A percentile compares a stretch with the other conserved stretches of the same genome.
Evolutionary conservation across 2,888 invertebrate genomes (phyloP).

Genomic region (Halocaridina rubra): DNA sequence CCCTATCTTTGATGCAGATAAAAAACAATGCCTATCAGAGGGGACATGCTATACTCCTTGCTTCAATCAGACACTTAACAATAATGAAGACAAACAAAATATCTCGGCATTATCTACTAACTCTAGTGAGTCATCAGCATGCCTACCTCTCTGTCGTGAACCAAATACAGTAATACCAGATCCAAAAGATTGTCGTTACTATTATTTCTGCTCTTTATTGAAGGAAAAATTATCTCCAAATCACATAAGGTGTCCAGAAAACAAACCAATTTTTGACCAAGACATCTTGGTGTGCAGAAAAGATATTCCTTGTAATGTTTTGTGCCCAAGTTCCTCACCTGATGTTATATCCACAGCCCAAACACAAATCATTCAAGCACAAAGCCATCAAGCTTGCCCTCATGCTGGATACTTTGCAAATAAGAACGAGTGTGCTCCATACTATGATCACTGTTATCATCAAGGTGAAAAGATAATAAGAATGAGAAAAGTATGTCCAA

Average conservation of each 20-base stretch:
- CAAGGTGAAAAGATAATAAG: background rate
- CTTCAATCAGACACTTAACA: background rate
- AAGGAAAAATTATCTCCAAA: background rate
- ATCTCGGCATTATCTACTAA: no score
- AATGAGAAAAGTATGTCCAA: slow-evolving; percentile 9
- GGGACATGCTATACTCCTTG: slow-evolving; percentile 33
- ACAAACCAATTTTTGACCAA: slow-evolving; percentile 12
- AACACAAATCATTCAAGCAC: background rate
- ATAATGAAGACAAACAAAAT: no score
- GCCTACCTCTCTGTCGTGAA: background rate
- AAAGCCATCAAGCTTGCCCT: background rate
- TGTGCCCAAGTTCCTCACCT: background rate
- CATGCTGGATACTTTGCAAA: slow-evolving; percentile 27
- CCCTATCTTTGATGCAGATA: slow-evolving; percentile 16
- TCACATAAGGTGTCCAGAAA: slow-evolving; percentile 3
- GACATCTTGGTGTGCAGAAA: background rate
- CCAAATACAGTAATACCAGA: background rate
- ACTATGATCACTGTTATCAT: slow-evolving; percentile 32
- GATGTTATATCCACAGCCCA: background rate
- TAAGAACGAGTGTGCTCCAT: background rate
- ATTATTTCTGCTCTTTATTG: slow-evolving; percentile 2
- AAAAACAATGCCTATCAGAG: slow-evolving; percentile 12
- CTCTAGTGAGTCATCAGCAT: no score
- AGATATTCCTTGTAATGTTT: background rate
- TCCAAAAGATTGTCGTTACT: slow-evolving; percentile 18